Base-by-base conservation (phyloP, 2,888 invertebrate genomes). In the Graphium colonna region DNA sequence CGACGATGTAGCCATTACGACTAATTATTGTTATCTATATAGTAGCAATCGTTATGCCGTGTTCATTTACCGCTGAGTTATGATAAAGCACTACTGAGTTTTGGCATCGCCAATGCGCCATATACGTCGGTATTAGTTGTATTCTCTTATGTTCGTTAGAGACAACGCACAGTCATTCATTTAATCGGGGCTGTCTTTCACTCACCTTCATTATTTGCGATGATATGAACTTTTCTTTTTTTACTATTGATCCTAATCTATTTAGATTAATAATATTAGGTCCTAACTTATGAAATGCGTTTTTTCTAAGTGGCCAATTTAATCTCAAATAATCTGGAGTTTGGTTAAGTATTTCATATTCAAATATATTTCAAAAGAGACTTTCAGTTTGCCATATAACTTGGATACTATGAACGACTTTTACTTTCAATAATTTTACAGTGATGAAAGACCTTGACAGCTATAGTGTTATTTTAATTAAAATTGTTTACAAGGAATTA, bases 11-110 rank as follows among this genome's bases (percentile, higher is more conserved):
- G 79, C 81, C 82, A 88, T 89, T 85, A 86, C 73, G 71, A 69
- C 85, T 88, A 88, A 89, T 88, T 89, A 88, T 86, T 88, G 80
- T 87, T 88, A 88, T 88, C 86, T 87, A 76, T 82, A 80, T 83
- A 74, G 87, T 84, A 84, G 86, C 86, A 80, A 82, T 86, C 83
- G 79, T 71, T 75, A 74, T 77, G 77, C 77, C 73, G 73, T 71
- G 73, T 80, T 76, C 76, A 64, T 76, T 82, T 80, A 77, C 71
- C 68, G 65, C 69, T 68, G 66, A 63, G 71, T 71, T 65, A 67
- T 69, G 77, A 78, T 79, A 79, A 78, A 74, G 71, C 62, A 78
- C 77, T 79, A 74, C 79, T 76, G 73, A 69, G 73, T 77, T 75
- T 74, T 74, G 42, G 12, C 40, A 40, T 36, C 16, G 18, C 5